A percentile compares a stretch with the other conserved stretches of the same genome.
These are phyloP conservation scores for Oryzias celebensis DNA, from an alignment of 2,113 vertebrate genomes.

Conservation along the genomic window DNA sequence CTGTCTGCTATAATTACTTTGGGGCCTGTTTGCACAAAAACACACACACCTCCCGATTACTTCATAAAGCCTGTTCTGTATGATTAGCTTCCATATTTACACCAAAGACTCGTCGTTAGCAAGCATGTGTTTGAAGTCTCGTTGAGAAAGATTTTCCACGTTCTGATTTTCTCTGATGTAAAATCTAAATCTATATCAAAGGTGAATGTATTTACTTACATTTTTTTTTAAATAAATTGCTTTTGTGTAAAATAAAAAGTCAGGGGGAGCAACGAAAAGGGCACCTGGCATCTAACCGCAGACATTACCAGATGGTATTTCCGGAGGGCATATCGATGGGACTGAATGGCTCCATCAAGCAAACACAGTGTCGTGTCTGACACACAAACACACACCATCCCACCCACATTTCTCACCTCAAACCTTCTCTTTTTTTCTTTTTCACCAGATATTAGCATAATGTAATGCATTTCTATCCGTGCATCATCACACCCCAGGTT, in stretches of 20 bases:
- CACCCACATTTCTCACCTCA: slow-evolving; percentile 8
- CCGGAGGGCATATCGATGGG: slow-evolving; percentile 32
- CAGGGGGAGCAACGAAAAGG: not conserved
- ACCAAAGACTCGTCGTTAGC: slow-evolving; percentile 60
- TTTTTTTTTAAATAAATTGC: slow-evolving; percentile 15
- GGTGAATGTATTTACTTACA: slow-evolving; percentile 27
- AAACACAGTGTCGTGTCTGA: slow-evolving; percentile 27
- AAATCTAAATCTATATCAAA: slow-evolving; percentile 10
- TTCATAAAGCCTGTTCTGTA: slow-evolving; percentile 62
- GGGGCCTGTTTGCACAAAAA: slow-evolving; percentile 54
- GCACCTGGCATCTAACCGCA: not conserved
- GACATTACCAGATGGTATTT: slow-evolving; percentile 39
- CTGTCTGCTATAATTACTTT: slow-evolving; percentile 76
- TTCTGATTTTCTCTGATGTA: slow-evolving; percentile 24
- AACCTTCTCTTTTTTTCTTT: slow-evolving; percentile 8
- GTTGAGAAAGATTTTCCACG: slow-evolving; percentile 37
- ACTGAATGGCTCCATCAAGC: slow-evolving; percentile 49
- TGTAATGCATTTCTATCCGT: slow-evolving; percentile 52
- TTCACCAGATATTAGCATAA: slow-evolving; percentile 53
- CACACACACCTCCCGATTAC: slow-evolving; percentile 53
- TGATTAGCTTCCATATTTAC: slow-evolving; percentile 67
- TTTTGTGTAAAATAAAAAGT: slow-evolving; percentile 22
- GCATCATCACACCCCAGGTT: slow-evolving; percentile 43
- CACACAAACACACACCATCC: slow-evolving; percentile 10
- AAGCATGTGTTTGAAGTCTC: slow-evolving; percentile 60